Conservation (phyloP, 37 sponge, comb jelly and placozoan species). For the Halichondria panicea region DNA sequence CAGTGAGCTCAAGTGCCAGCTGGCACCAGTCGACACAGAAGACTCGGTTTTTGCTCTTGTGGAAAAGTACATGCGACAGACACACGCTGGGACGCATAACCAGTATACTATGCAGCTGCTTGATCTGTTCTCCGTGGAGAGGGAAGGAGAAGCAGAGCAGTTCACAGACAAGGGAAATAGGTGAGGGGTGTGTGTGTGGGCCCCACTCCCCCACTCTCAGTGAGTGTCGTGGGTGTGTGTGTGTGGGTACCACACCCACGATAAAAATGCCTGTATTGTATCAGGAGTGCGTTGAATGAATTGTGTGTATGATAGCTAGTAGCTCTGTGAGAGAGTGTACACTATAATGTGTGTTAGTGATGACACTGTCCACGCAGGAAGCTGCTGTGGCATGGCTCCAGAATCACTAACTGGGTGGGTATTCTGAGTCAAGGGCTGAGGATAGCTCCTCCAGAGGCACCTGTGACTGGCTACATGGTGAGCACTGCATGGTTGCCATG, state of each 20-base stretch:
- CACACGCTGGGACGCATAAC: slow-evolving; percentile 89
- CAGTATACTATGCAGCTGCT: slow-evolving; percentile 70
- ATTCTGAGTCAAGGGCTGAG: slow-evolving; percentile 94
- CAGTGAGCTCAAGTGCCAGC: slow-evolving; percentile 51
- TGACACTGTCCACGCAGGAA: slow-evolving; percentile 25
- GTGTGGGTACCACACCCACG: background rate
- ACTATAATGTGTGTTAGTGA: background rate
- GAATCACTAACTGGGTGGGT: slow-evolving; percentile 98
- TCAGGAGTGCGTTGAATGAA: background rate
- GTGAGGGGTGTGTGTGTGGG: slow-evolving; percentile 11
- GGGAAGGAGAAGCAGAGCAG: slow-evolving; percentile 60
- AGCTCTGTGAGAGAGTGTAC: background rate
- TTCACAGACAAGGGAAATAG: slow-evolving; percentile 91
- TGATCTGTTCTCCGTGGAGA: slow-evolving; percentile 76
- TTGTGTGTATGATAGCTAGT: background rate
- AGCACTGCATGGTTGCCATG: too few relatives aligned
- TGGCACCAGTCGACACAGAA: slow-evolving; percentile 60
- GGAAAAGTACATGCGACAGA: slow-evolving; percentile 80
- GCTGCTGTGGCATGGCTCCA: slow-evolving; percentile 97
- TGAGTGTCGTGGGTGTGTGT: background rate
- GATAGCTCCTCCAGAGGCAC: slow-evolving; percentile 98
- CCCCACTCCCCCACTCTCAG: background rate
- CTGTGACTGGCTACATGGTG: slow-evolving; percentile 99
- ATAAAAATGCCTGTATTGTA: background rate
- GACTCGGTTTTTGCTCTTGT: slow-evolving; percentile 47